Conservation (phyloP, 2,888 invertebrate genomes). For the Patella caerulea region DNA sequence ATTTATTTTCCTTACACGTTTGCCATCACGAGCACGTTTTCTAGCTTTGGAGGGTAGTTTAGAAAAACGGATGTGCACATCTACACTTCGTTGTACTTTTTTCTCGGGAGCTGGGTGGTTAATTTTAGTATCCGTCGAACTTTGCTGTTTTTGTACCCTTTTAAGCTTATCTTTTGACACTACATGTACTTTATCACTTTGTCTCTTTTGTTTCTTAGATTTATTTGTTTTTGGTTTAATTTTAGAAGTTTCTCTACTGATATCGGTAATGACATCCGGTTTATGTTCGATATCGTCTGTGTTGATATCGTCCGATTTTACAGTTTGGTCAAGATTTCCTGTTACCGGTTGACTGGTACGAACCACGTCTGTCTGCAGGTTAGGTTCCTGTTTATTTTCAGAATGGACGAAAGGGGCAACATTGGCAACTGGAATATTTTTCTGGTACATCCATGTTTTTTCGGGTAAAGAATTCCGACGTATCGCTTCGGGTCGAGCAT, state of each 20-base stretch:
- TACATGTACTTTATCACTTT: background rate
- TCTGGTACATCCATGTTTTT: slow-evolving; percentile 36
- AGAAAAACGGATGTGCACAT: background rate
- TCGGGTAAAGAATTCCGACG: slow-evolving; percentile 35
- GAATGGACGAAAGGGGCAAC: slow-evolving; percentile 58
- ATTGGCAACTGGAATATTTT: slow-evolving; percentile 62
- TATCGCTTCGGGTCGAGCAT: slow-evolving; percentile 29
- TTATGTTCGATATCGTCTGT: slow-evolving; percentile 14
- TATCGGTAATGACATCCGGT: background rate
- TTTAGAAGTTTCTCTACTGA: background rate
- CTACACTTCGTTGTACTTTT: background rate
- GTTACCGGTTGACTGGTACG: background rate
- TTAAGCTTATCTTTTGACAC: background rate
- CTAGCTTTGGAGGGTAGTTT: background rate
- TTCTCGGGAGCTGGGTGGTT: background rate
- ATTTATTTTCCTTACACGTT: background rate
- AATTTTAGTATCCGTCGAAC: background rate
- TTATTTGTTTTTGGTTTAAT: background rate
- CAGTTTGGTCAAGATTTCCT: background rate
- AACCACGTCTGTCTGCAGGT: slow-evolving; percentile 3
- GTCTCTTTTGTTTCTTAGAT: slow-evolving; percentile 11
- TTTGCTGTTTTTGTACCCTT: background rate
- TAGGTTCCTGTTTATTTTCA: slow-evolving; percentile 20
- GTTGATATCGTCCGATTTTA: background rate
- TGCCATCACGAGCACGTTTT: background rate